Evolutionary conservation across 2,888 invertebrate species (phyloP).

Genomic region (Clanis bilineata): DNA sequence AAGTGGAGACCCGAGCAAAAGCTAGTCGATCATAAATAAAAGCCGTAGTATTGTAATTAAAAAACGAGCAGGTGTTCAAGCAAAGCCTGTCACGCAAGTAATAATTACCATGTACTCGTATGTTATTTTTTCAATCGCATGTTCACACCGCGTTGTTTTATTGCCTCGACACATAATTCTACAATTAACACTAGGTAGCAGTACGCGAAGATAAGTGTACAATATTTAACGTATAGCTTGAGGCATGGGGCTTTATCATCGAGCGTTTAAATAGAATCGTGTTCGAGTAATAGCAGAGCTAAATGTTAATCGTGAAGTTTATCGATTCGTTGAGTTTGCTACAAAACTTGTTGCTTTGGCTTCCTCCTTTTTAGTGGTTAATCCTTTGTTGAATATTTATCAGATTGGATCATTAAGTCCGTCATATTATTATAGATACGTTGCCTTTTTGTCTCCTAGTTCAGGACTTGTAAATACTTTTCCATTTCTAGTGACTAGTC

Average conservation of each 20-base stretch:
- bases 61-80: slow-evolving; percentile 5
- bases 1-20: too few relatives aligned
- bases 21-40: neutral
- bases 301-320: slow-evolving; percentile 30
- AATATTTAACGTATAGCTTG: slow-evolving; percentile 22
- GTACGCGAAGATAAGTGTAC: slow-evolving; percentile 7
- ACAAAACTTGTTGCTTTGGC: slow-evolving; percentile 1
- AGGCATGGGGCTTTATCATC: slow-evolving; percentile 26
- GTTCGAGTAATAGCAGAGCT: slow-evolving; percentile 29
- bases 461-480: too few relatives aligned
- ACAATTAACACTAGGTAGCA: slow-evolving; percentile 17
- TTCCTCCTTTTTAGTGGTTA: neutral
- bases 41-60: neutral
- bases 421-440: neutral
- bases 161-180: slow-evolving; percentile 9
- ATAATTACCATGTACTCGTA: slow-evolving; percentile 8
- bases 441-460: too few relatives aligned
- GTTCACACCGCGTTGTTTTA: slow-evolving; percentile 1
- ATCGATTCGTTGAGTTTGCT: slow-evolving; percentile 20
- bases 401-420: neutral
- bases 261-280: slow-evolving; percentile 38
- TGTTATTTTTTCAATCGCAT: slow-evolving; percentile 4
- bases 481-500: too few relatives aligned
- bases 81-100: slow-evolving; percentile 1
- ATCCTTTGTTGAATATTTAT: neutral